Evolutionary conservation across 2,888 invertebrate species (phyloP).

Genomic region (Unio delphinus): DNA sequence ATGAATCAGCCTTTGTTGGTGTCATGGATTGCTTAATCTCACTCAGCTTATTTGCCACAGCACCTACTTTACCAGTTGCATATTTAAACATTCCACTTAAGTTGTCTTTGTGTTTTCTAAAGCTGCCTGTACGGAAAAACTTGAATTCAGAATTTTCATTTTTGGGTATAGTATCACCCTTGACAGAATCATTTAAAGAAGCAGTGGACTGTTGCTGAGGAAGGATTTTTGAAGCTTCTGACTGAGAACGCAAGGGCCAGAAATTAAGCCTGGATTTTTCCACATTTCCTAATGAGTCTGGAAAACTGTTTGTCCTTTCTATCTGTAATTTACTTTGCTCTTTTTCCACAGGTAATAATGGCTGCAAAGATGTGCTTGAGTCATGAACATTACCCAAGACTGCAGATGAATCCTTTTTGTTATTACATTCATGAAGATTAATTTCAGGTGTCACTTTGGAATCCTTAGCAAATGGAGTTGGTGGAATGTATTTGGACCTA

Average conservation of each 20-base stretch:
- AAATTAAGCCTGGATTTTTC: conserved; percentile 10
- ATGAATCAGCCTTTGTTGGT: conserved; percentile 55
- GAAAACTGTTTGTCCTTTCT: conserved; percentile 55
- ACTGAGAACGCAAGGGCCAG: conserved; percentile 14
- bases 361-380: not conserved
- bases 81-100: conserved; percentile 58
- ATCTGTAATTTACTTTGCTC: conserved; percentile 46
- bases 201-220: conserved; percentile 31
- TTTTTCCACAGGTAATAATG: conserved; percentile 33
- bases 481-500: conserved; percentile 20
- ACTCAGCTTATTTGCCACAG: conserved; percentile 59
- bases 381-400: not conserved
- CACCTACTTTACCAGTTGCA: conserved; percentile 42
- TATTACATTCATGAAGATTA: conserved; percentile 29
- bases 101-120: conserved; percentile 49
- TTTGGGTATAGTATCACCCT: conserved; percentile 12
- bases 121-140: conserved; percentile 38
- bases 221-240: conserved; percentile 15
- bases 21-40: conserved; percentile 67
- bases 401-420: conserved; percentile 3
- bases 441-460: conserved; percentile 12
- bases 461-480: conserved; percentile 29
- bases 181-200: conserved; percentile 37
- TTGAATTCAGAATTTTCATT: conserved; percentile 21
- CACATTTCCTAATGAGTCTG: conserved; percentile 38